Conservation (phyloP, 1,140 invertebrate species). For the Procambarus virginalis region DNA sequence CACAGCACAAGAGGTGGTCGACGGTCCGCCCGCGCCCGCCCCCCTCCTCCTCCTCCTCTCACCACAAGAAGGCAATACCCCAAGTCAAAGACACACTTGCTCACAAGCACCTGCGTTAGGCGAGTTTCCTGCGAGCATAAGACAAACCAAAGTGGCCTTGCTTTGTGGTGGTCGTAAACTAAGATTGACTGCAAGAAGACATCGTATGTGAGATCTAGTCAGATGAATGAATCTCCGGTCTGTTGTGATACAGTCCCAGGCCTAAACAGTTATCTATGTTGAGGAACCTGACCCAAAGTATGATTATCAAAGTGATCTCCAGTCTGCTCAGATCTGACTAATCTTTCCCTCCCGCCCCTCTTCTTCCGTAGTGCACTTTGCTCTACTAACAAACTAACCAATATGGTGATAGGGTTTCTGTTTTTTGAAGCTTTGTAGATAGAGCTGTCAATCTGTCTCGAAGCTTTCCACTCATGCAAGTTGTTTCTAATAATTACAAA, state of each 20-base stretch:
- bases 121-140: conserved; percentile 64
- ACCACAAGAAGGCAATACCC: conserved; percentile 68
- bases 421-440: conserved; percentile 62
- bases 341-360: conserved; percentile 4
- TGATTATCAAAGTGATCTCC: conserved; percentile 59
- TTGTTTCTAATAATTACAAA: conserved; percentile 60
- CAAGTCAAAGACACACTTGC: conserved; percentile 61
- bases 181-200: conserved; percentile 60
- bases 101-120: conserved; percentile 64
- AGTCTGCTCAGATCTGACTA: conserved; percentile 59
- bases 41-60: conserved; percentile 44
- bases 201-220: conserved; percentile 65
- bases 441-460: conserved; percentile 56
- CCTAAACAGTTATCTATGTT: conserved; percentile 61
- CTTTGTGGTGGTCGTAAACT: conserved; percentile 67
- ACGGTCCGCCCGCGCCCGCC: conserved; percentile 16
- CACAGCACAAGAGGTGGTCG: conserved; percentile 31
- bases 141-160: conserved; percentile 68
- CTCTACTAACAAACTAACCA: conserved; percentile 48
- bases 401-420: conserved; percentile 53
- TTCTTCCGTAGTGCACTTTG: conserved; percentile 40
- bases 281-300: conserved; percentile 54
- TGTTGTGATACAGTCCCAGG: conserved; percentile 47
- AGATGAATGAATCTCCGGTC: conserved; percentile 63
- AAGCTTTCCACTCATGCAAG: conserved; percentile 64